phyloP scores from a whole-genome alignment of 2,113 vertebrate species.

The Acanthochromis polyacanthus region DNA sequence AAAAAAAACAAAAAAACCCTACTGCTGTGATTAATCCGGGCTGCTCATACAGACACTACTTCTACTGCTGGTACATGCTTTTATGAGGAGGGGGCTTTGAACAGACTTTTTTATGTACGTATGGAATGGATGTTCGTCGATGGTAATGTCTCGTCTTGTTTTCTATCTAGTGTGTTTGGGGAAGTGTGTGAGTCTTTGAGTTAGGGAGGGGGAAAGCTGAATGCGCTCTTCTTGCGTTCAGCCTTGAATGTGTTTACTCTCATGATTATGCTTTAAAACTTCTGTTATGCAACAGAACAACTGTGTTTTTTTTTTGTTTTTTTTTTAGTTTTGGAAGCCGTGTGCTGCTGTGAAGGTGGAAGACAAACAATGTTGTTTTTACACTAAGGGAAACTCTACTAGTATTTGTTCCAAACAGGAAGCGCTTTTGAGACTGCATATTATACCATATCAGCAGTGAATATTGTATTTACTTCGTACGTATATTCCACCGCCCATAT shows the following conservation, averaged over 20 bases:
- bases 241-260: constrained; percentile 77
- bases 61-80: constrained; percentile 59
- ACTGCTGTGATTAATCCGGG: constrained; percentile 55
- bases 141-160: constrained; percentile 43
- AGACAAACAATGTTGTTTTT: constrained; percentile 31
- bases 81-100: constrained; percentile 46
- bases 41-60: constrained; percentile 25
- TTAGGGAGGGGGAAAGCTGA: constrained; percentile 20
- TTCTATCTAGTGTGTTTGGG: constrained; percentile 57
- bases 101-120: constrained; percentile 38
- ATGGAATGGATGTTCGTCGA: constrained; percentile 52
- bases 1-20: constrained; percentile 27
- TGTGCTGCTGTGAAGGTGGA: constrained; percentile 27
- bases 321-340: neutral
- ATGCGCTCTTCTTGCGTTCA: constrained; percentile 49
- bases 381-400: constrained; percentile 20
- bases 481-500: constrained; percentile 11
- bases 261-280: constrained; percentile 77
- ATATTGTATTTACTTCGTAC: constrained; percentile 33
- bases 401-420: constrained; percentile 47
- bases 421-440: constrained; percentile 39
- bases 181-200: constrained; percentile 42
- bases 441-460: constrained; percentile 42
- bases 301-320: neutral
- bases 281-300: constrained; percentile 61